These are phyloP conservation scores for Sphenodon punctatus DNA, from an alignment of 2,797 vertebrate genomes.

Conservation along the genomic window DNA sequence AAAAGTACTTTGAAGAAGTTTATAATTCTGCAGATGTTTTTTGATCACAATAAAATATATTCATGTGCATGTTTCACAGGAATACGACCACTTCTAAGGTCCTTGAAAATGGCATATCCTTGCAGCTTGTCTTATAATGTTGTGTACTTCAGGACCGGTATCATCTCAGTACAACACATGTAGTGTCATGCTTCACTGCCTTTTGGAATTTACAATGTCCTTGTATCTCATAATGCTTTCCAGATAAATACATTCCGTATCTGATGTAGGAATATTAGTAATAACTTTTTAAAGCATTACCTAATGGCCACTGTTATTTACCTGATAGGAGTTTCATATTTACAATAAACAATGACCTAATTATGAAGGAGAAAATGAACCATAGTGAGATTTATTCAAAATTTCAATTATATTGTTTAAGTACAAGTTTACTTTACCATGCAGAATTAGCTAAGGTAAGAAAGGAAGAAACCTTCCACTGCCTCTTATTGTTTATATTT, in stretches of 20 bases:
- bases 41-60: not conserved
- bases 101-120: not conserved
- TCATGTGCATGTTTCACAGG: not conserved
- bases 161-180: fast-evolving
- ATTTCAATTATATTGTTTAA: no score
- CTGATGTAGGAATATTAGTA: not conserved
- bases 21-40: not conserved
- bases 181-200: not conserved
- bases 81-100: not conserved
- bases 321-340: not conserved
- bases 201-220: not conserved
- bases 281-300: not conserved
- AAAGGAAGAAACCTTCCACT: not conserved
- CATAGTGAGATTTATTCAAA: no score
- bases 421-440: not conserved
- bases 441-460: not conserved
- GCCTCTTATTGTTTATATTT: not conserved
- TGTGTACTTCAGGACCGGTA: not conserved
- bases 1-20: not conserved
- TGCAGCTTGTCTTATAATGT: not conserved
- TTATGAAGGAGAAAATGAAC: not conserved
- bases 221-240: not conserved
- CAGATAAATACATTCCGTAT: not conserved
- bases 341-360: not conserved
- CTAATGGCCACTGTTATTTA: not conserved